Percentiles rank a stretch among this genome's conserved stretches.
These are phyloP conservation scores for Alitta virens DNA, from an alignment of 2,888 invertebrate species.

Conservation along the genomic window DNA sequence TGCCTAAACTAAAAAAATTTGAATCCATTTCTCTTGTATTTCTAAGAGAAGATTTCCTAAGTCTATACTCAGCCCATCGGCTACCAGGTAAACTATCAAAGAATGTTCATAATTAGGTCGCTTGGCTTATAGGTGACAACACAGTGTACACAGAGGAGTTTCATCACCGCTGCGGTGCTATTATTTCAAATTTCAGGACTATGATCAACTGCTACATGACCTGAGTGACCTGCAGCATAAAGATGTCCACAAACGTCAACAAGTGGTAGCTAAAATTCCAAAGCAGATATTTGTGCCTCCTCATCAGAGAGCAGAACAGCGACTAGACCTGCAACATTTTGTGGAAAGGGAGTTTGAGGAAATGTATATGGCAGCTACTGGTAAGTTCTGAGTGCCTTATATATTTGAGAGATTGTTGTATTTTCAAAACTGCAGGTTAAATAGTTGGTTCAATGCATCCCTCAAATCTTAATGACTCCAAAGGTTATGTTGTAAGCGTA, in stretches of 20 bases:
- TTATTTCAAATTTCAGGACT: conserved; percentile 40
- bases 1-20: too few species aligned
- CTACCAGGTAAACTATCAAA: too few species aligned
- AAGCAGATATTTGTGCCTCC: conserved; percentile 54
- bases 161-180: too few species aligned
- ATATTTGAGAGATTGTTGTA: neutral
- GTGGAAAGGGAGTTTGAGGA: conserved; percentile 54
- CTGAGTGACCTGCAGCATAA: conserved; percentile 50
- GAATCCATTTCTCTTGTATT: too few species aligned
- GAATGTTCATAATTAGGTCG: too few species aligned
- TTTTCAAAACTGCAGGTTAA: neutral
- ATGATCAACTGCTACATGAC: conserved; percentile 47
- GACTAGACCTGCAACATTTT: conserved; percentile 44
- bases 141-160: too few species aligned
- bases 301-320: conserved; percentile 45
- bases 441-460: too few species aligned
- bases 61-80: too few species aligned
- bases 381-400: conserved; percentile 12
- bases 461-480: too few species aligned
- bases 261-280: conserved; percentile 46
- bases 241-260: conserved; percentile 43
- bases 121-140: too few species aligned
- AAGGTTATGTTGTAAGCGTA: too few species aligned
- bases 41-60: too few species aligned
- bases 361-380: conserved; percentile 36